Evolutionary conservation across 2,113 vertebrate genomes (phyloP).

Genomic region (Gasterosteus nipponicus): DNA sequence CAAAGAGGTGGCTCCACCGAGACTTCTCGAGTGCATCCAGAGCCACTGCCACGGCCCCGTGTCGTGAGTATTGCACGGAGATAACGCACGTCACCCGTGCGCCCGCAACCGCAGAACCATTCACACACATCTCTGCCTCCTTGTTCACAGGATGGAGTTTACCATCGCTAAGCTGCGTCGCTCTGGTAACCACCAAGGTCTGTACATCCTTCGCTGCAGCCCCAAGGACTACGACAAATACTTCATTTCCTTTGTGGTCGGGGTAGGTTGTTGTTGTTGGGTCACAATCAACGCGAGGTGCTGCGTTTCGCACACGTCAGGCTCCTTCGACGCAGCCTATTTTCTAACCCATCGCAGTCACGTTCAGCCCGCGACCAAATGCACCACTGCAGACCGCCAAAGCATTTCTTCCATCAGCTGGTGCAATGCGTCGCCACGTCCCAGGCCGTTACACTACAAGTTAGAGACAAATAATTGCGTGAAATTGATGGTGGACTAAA

Average conservation of each 20-base stretch:
- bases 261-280: constrained; percentile 81
- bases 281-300: background rate
- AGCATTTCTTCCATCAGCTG: background rate
- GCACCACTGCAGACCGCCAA: background rate
- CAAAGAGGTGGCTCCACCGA: constrained; percentile 93
- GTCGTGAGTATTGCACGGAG: constrained; percentile 84
- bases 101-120: background rate
- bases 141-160: constrained; percentile 90
- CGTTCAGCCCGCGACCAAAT: background rate
- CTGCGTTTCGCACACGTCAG: background rate
- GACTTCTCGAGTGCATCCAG: constrained; percentile 91
- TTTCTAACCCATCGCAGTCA: background rate
- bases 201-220: constrained; percentile 94
- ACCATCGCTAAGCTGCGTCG: constrained; percentile 89
- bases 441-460: background rate
- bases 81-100: background rate
- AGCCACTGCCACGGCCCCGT: constrained; percentile 95
- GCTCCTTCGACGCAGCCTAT: background rate
- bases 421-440: background rate
- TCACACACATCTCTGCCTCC: constrained; percentile 18
- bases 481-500: background rate
- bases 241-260: constrained; percentile 94
- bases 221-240: constrained; percentile 95
- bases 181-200: constrained; percentile 89
- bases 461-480: background rate